Evolutionary conservation across 2,888 invertebrate species (phyloP).

Genomic region (Pristionchus fissidentatus): DNA sequence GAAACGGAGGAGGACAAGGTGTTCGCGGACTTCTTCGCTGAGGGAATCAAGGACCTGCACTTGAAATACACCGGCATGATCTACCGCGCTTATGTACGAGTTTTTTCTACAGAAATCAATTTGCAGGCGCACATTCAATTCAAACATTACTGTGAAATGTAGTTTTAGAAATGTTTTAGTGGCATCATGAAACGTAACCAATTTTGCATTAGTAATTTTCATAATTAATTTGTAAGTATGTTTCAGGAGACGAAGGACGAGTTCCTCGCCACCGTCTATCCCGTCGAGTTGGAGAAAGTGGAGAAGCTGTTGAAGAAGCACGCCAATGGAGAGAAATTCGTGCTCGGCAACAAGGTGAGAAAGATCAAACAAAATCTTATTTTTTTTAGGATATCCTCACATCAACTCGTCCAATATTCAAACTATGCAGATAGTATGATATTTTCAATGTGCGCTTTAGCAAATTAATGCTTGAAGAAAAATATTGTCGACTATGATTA

Average conservation of each 20-base stretch:
- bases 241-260: constrained; percentile 55
- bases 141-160: neutral
- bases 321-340: constrained; percentile 61
- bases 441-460: too few relatives aligned
- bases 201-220: neutral
- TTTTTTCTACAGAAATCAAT: too few relatives aligned
- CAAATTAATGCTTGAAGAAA: neutral
- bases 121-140: too few relatives aligned
- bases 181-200: neutral
- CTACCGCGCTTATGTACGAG: constrained; percentile 59
- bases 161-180: neutral
- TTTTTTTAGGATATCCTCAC: too few relatives aligned
- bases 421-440: too few relatives aligned
- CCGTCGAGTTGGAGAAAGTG: constrained; percentile 56
- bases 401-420: too few relatives aligned
- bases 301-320: constrained; percentile 63
- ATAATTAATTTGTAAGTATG: neutral
- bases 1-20: constrained; percentile 59
- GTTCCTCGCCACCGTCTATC: constrained; percentile 58
- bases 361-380: neutral
- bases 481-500: too few relatives aligned
- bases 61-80: constrained; percentile 62
- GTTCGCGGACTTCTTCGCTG: constrained; percentile 64
- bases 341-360: constrained; percentile 59
- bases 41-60: constrained; percentile 63